Conservation (phyloP, 2,888 invertebrate species). For the Gari tellinella region DNA sequence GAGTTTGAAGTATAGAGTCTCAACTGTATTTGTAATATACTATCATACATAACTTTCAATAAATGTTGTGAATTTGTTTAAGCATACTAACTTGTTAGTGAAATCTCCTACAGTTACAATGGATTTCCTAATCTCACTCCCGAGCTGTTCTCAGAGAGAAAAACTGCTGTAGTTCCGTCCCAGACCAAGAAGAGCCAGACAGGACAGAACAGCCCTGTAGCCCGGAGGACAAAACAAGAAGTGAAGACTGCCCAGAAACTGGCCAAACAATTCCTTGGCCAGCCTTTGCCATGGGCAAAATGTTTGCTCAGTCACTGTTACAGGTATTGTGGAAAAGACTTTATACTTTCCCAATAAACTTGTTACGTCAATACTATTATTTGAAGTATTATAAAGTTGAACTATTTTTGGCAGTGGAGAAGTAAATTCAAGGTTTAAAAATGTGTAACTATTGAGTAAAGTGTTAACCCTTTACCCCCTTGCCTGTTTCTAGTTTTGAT, state of each 20-base stretch:
- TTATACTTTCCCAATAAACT: background rate
- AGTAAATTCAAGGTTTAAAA: too few relatives aligned
- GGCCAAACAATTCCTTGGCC: conserved; percentile 43
- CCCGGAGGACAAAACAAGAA: conserved; percentile 97
- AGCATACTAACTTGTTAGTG: too few relatives aligned
- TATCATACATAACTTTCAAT: too few relatives aligned
- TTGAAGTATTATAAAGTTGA: background rate
- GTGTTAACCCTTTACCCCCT: too few relatives aligned
- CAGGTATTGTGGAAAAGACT: too few relatives aligned
- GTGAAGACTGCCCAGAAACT: conserved; percentile 95
- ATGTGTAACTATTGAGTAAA: too few relatives aligned
- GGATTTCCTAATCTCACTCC: conserved; percentile 83
- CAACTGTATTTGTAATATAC: too few relatives aligned
- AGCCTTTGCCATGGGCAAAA: conserved; percentile 64
- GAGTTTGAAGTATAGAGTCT: too few relatives aligned
- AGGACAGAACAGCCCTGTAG: conserved; percentile 93
- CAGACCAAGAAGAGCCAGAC: conserved; percentile 81
- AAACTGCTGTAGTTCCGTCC: conserved; percentile 85
- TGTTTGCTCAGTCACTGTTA: conserved; percentile 85
- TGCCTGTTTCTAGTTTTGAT: too few relatives aligned
- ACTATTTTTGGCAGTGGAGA: too few relatives aligned
- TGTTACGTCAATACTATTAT: background rate
- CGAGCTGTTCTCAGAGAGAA: conserved; percentile 84
- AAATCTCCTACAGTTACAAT: conserved; percentile 73
- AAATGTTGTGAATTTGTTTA: too few relatives aligned